These are phyloP conservation scores for Sminthopsis crassicaudata DNA, from an alignment of 2,113 vertebrate genomes.

Conservation along the genomic window DNA sequence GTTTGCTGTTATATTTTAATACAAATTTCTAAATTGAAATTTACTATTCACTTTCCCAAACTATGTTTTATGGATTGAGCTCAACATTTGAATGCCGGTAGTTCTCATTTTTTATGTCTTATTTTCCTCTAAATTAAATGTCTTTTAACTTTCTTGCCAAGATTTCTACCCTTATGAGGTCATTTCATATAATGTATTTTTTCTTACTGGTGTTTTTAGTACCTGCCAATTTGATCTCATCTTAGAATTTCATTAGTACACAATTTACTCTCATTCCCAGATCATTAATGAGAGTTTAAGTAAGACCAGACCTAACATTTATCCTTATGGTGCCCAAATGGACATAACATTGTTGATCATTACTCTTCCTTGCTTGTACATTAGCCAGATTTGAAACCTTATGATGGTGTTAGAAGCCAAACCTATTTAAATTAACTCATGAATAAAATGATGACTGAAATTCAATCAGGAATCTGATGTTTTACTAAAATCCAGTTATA, in stretches of 20 bases:
- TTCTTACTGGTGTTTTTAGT: conserved; percentile 39
- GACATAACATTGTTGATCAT: conserved; percentile 56
- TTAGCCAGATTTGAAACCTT: conserved; percentile 53
- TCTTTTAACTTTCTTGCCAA: conserved; percentile 49
- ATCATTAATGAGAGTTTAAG: conserved; percentile 65
- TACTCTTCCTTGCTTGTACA: conserved; percentile 47
- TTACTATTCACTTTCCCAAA: conserved; percentile 35
- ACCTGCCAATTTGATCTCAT: conserved; percentile 54
- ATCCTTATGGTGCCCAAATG: conserved; percentile 51
- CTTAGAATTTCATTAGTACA: conserved; percentile 68
- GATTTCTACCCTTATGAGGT: conserved; percentile 26
- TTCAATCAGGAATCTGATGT: conserved; percentile 48
- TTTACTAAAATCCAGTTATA: conserved; percentile 32
- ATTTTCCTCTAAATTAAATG: conserved; percentile 37
- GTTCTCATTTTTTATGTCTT: background rate
- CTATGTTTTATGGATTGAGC: conserved; percentile 11
- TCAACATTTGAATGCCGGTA: background rate
- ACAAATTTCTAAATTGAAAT: conserved; percentile 18
- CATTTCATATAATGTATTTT: conserved; percentile 19
- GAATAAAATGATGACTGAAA: conserved; percentile 56
- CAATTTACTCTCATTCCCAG: conserved; percentile 58
- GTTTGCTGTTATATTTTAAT: conserved; percentile 18
- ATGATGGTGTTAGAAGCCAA: conserved; percentile 36
- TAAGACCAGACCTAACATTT: conserved; percentile 59
- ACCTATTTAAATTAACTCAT: conserved; percentile 48